phyloP scores from a whole-genome alignment of 2,888 invertebrate species.

The Xestia c-nigrum region DNA sequence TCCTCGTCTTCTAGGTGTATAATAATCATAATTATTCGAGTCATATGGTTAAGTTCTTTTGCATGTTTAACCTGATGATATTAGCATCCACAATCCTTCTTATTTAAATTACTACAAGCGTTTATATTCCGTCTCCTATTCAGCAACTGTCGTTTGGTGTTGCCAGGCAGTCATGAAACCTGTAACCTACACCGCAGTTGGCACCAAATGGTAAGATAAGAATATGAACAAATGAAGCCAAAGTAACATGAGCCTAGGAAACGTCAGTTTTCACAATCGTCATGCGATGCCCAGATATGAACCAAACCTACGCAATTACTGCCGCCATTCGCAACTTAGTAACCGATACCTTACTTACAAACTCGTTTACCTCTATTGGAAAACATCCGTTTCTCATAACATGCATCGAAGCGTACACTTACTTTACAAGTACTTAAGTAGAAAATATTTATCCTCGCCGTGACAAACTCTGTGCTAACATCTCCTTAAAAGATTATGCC shows the following conservation, averaged over 20 bases:
- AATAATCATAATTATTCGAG: not conserved
- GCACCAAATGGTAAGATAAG: not conserved
- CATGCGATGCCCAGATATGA: constrained; percentile 55
- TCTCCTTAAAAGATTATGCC: constrained; percentile 26
- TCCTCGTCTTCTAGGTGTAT: not conserved
- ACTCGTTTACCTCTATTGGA: constrained; percentile 45
- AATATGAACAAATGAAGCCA: constrained; percentile 30
- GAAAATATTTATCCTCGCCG: constrained; percentile 13
- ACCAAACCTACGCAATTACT: constrained; percentile 37
- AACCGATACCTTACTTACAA: constrained; percentile 31
- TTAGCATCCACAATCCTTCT: not conserved
- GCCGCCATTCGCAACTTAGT: constrained; percentile 23
- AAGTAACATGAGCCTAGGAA: constrained; percentile 40
- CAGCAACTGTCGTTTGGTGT: not conserved
- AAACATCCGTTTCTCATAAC: constrained; percentile 46
- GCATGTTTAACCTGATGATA: not conserved
- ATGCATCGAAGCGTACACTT: constrained; percentile 28
- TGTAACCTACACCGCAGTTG: constrained; percentile 6
- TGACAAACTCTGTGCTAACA: not conserved
- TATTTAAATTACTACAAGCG: not conserved
- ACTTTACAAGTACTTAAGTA: constrained; percentile 18
- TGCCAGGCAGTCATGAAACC: not conserved
- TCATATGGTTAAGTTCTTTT: not conserved
- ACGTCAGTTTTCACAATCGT: constrained; percentile 51
- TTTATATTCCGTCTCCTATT: not conserved